These are phyloP conservation scores for Acanthococcus lagerstroemiae DNA, from an alignment of 2,888 invertebrate species.

Conservation along the genomic window DNA sequence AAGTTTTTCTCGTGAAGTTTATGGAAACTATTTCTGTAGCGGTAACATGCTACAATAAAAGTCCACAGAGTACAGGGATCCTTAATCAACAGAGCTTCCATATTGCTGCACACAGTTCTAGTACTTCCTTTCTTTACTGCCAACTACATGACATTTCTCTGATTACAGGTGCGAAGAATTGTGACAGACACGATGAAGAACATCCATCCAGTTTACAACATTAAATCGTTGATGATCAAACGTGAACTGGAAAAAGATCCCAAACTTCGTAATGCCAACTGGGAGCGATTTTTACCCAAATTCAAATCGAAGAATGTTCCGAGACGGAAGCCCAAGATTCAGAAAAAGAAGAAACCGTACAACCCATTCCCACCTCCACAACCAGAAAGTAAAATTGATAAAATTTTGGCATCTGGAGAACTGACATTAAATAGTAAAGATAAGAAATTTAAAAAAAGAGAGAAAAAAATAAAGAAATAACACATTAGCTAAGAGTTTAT, in stretches of 20 bases:
- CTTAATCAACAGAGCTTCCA: no score
- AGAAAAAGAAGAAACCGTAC: slow-evolving; percentile 87
- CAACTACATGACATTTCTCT: no score
- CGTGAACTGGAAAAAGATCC: slow-evolving; percentile 89
- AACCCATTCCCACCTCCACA: slow-evolving; percentile 93
- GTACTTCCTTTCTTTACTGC: no score
- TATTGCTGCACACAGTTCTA: no score
- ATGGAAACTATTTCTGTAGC: no score
- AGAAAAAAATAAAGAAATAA: no score
- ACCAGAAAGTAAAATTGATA: slow-evolving; percentile 80
- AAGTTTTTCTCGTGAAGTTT: no score
- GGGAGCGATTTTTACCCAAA: slow-evolving; percentile 93
- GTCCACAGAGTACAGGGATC: no score
- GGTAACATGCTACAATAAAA: no score
- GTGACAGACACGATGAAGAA: slow-evolving; percentile 97
- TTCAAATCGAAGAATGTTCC: slow-evolving; percentile 84
- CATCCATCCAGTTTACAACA: slow-evolving; percentile 96
- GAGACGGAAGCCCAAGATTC: slow-evolving; percentile 77
- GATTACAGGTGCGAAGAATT: slow-evolving; percentile 60
- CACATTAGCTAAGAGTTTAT: no score
- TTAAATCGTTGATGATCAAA: slow-evolving; percentile 95
- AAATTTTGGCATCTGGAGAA: slow-evolving; percentile 87
- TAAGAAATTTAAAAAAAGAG: slow-evolving; percentile 1
- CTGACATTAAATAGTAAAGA: slow-evolving; percentile 41
- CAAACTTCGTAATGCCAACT: slow-evolving; percentile 79